Evolutionary conservation across 2,113 vertebrate species (phyloP).

Genomic region (Nothobranchius kuhntae): DNA sequence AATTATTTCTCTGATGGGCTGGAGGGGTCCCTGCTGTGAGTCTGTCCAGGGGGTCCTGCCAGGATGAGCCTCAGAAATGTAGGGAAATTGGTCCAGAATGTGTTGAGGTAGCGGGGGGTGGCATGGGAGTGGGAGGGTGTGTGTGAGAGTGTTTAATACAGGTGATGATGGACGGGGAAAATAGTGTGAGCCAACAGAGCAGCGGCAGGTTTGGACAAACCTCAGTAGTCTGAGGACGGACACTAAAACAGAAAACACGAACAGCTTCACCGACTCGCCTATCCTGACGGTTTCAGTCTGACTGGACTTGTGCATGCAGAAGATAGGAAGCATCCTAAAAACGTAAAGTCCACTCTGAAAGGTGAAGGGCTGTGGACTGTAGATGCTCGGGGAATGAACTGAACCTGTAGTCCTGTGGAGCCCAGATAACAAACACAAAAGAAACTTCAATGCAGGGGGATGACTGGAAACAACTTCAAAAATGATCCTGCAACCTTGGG

Average conservation of each 20-base stretch:
- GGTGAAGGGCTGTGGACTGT: neutral
- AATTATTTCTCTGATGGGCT: conserved; percentile 79
- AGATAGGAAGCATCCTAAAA: conserved; percentile 19
- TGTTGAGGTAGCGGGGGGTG: conserved; percentile 51
- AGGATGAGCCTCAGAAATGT: conserved; percentile 55
- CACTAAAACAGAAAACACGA: conserved; percentile 6
- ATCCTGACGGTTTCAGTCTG: neutral
- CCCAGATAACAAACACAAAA: conserved; percentile 55
- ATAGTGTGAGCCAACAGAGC: conserved; percentile 47
- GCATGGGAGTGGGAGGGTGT: conserved; percentile 51
- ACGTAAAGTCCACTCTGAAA: conserved; percentile 18
- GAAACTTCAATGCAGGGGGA: conserved; percentile 62
- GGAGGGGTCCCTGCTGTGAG: conserved; percentile 70
- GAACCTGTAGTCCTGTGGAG: conserved; percentile 53
- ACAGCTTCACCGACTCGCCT: neutral
- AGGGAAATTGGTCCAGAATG: conserved; percentile 61
- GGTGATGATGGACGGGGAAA: conserved; percentile 66
- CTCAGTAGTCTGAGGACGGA: conserved; percentile 44
- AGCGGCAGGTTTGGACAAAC: conserved; percentile 49
- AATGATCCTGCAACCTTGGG: conserved; percentile 70
- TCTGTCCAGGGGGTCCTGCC: conserved; percentile 68
- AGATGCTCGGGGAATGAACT: conserved; percentile 43
- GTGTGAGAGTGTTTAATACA: conserved; percentile 73
- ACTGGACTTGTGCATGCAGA: neutral
- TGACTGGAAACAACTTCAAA: conserved; percentile 74